Conservation (phyloP, 2,113 vertebrate species). For the Sapajus apella region DNA sequence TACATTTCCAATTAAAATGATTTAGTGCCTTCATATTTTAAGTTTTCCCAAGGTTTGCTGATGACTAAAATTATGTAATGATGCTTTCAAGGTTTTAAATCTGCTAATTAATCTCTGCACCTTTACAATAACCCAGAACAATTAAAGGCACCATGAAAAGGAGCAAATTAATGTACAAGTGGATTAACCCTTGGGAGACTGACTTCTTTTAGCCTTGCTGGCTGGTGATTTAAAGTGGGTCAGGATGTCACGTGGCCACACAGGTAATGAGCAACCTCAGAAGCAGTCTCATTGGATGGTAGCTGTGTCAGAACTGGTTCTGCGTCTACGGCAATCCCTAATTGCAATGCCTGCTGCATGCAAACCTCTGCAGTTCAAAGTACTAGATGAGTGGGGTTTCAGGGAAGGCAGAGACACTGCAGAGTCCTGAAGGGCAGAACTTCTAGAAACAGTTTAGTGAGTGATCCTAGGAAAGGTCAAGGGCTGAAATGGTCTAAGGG, state of each 20-base stretch:
- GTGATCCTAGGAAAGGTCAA: background rate
- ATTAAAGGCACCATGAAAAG: constrained; percentile 65
- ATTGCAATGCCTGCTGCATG: background rate
- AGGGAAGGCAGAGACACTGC: background rate
- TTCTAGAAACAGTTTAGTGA: background rate
- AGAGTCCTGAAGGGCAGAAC: background rate
- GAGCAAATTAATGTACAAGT: background rate
- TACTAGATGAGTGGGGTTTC: background rate
- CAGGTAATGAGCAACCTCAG: fast-evolving
- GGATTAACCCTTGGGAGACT: constrained; percentile 47
- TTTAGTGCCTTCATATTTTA: constrained; percentile 75
- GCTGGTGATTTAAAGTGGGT: background rate
- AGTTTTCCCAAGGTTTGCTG: constrained; percentile 79
- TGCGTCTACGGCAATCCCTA: background rate
- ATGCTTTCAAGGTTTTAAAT: constrained; percentile 76
- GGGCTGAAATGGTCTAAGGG: background rate
- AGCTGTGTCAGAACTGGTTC: background rate
- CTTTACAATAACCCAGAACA: constrained; percentile 73
- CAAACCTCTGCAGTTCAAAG: background rate
- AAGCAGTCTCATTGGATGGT: background rate
- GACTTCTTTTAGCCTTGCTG: background rate
- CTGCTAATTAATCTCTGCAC: constrained; percentile 79
- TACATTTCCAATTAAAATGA: constrained; percentile 79
- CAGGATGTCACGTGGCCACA: background rate
- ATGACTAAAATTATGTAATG: constrained; percentile 79